Percentiles rank a stretch among this genome's conserved stretches.
phyloP scores from a whole-genome alignment of 1,140 invertebrate species.

The Ceratitis capitata region DNA sequence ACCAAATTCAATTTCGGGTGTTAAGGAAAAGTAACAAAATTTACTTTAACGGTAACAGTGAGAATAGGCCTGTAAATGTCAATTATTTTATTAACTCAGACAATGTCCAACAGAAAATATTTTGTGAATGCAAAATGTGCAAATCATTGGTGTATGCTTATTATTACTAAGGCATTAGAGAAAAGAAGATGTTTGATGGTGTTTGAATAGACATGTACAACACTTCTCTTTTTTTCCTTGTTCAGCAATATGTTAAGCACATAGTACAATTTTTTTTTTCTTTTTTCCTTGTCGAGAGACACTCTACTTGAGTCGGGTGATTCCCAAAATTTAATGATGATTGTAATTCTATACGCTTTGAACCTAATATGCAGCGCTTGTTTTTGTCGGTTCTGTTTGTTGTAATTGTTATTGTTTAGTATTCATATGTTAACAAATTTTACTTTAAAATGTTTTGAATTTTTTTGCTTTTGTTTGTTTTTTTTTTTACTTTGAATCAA shows the following conservation, averaged over 20 bases:
- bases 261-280: not conserved
- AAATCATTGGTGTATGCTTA: no score
- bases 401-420: not conserved
- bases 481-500: not conserved
- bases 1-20: no score
- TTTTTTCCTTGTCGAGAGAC: not conserved
- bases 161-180: no score
- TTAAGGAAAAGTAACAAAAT: no score
- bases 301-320: not conserved
- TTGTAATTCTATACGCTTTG: not conserved
- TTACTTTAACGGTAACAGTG: no score
- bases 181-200: no score
- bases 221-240: no score
- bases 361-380: not conserved
- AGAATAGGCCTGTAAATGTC: no score
- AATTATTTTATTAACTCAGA: no score
- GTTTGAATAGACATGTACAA: no score
- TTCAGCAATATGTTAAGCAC: not conserved
- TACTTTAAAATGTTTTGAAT: not conserved
- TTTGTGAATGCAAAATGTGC: no score
- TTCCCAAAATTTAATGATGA: not conserved
- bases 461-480: not conserved
- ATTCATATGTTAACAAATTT: not conserved
- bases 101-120: no score
- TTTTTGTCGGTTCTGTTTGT: not conserved